Evolutionary conservation across 1,140 invertebrate species (phyloP).

Genomic region (Sycophila sp.): DNA sequence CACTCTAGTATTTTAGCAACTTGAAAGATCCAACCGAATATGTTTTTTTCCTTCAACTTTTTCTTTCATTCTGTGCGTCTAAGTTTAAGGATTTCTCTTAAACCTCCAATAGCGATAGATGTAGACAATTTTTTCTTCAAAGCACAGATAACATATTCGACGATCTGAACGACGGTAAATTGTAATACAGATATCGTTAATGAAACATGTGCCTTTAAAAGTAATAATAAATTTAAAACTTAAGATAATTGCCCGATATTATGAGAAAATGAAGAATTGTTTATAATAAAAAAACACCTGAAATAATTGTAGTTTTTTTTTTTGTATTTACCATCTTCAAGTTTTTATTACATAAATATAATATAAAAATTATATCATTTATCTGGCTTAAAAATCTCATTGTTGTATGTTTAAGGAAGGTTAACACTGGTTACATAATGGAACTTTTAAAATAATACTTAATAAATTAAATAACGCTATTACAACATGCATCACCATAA

Average conservation of each 20-base stretch:
- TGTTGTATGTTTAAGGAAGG: not conserved
- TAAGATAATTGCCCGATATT: constrained; percentile 61
- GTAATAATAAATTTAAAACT: constrained; percentile 63
- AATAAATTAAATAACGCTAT: constrained; percentile 31
- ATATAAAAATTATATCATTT: constrained; percentile 35
- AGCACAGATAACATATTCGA: constrained; percentile 27
- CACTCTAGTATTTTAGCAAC: constrained; percentile 8
- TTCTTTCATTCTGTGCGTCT: constrained; percentile 23
- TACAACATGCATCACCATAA: constrained; percentile 17
- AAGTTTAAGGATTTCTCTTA: constrained; percentile 25
- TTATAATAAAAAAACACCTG: constrained; percentile 58
- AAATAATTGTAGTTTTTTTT: constrained; percentile 20
- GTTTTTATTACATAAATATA: constrained; percentile 35
- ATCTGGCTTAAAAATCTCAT: constrained; percentile 27
- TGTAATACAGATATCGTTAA: constrained; percentile 44
- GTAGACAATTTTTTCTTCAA: constrained; percentile 22
- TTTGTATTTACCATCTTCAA: constrained; percentile 21
- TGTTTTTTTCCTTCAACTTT: constrained; percentile 1
- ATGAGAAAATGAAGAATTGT: constrained; percentile 60
- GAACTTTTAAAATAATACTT: constrained; percentile 25
- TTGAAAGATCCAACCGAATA: constrained; percentile 8
- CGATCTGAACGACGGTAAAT: constrained; percentile 26
- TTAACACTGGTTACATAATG: constrained; percentile 30
- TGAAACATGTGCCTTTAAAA: constrained; percentile 66
- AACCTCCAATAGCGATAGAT: constrained; percentile 16